These are phyloP conservation scores for Uria lomvia DNA, from an alignment of 2,113 vertebrate species.

Conservation along the genomic window DNA sequence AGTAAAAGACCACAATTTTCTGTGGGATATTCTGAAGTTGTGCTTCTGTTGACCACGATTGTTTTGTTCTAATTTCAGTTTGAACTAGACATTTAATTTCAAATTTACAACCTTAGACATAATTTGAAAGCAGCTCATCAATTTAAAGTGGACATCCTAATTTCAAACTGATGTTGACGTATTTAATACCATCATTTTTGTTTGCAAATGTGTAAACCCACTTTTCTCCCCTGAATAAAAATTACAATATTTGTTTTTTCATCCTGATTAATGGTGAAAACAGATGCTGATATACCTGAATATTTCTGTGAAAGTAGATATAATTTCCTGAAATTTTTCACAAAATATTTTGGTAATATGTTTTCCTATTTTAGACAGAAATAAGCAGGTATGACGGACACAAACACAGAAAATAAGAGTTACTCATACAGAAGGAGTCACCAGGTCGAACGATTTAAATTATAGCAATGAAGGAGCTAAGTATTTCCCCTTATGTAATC, in stretches of 20 bases:
- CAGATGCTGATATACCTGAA: not conserved
- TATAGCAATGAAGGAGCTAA: not conserved
- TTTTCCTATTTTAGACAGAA: not conserved
- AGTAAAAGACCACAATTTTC: not conserved
- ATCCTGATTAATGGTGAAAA: not conserved
- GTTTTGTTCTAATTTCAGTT: not conserved
- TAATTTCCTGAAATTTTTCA: not conserved
- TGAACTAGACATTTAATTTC: not conserved
- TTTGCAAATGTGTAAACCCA: not conserved
- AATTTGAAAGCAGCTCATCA: not conserved
- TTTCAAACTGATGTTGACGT: not conserved
- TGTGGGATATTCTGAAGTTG: not conserved
- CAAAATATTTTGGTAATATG: not conserved
- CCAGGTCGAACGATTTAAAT: not conserved
- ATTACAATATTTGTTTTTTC: not conserved
- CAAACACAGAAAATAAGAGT: not conserved
- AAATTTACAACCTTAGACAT: not conserved
- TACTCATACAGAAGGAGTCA: not conserved
- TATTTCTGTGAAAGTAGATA: not conserved
- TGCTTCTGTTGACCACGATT: not conserved
- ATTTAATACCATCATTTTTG: not conserved
- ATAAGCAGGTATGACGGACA: not conserved
- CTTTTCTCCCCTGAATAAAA: fast-evolving
- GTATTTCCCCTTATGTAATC: not conserved
- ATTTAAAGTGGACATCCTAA: not conserved